Base-by-base conservation (phyloP, 1,140 invertebrate species). In the Cardiocondyla obscurior region DNA sequence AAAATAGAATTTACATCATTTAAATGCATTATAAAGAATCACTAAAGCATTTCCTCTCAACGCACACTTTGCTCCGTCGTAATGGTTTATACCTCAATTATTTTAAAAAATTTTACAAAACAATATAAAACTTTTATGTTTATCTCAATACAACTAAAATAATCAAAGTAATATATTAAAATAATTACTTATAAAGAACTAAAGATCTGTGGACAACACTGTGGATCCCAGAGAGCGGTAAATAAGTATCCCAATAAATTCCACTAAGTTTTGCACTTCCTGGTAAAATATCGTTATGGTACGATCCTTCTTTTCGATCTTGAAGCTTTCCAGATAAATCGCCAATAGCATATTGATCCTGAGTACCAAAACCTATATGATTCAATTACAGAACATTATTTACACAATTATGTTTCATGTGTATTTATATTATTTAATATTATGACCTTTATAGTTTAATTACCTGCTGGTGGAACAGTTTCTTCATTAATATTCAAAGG, bases 291-390 rank as follows among this genome's bases (percentile, higher is more conserved):
- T 96, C 96, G 85, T 95, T 94, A 88, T 96, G 96, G 90, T 95
- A 95, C 25, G 96, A 95, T 64, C 95, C 95, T 89, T 97, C 96
- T 14, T 96, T 97, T 49, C 96, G 94, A 10, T 95, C 95, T 87
- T 97, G 96, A 67, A 97, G 96, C 94, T 99, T 99, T 6, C 98
- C 98, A 67, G 97, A 97, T 3, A 99, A 93, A 93, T 99, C 98
- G 0, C 98, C 98, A 14, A 98, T 93, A 3, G 97, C 95, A 90
- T 98, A 99, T 90, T 97, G 96, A 92, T 99, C 97, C 92, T 98
- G 97, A 4, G 98, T 98, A 33, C 97, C 97, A 84, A 95, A 94
- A 28, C 96, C 96, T 95, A 89, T 36, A 89, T 89, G 1, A 55
- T 73, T 49, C 2, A 55, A 67, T 36, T n/a, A 39, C 2, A 25